Percentiles rank a stretch among this genome's conserved stretches.
These are phyloP conservation scores for Drosophila ananassae DNA, from an alignment of 1,140 invertebrate genomes.

Conservation along the genomic window DNA sequence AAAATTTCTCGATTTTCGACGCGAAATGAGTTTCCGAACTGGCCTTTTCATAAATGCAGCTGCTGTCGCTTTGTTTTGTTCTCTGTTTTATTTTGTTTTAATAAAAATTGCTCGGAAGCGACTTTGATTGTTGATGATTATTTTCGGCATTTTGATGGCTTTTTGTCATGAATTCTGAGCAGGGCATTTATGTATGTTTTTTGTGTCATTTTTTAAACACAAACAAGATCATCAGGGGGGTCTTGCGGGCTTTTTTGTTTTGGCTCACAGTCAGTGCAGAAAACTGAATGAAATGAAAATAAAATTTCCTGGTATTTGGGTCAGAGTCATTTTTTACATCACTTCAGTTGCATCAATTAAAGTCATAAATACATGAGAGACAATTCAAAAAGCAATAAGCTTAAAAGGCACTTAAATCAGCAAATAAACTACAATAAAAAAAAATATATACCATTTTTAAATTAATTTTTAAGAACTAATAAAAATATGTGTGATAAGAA, in stretches of 20 bases:
- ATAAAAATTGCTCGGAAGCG: slow-evolving; percentile 59
- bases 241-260: slow-evolving; percentile 40
- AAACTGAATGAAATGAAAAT: slow-evolving; percentile 48
- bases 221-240: slow-evolving; percentile 19
- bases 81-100: slow-evolving; percentile 25
- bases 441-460: background rate
- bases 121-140: slow-evolving; percentile 66
- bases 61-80: slow-evolving; percentile 59
- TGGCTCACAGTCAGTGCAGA: slow-evolving; percentile 12
- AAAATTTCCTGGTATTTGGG: slow-evolving; percentile 60
- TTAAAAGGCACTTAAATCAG: background rate
- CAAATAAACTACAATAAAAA: background rate
- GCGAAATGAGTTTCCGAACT: slow-evolving; percentile 52
- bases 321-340: slow-evolving; percentile 38
- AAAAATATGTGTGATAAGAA: slow-evolving; percentile 35
- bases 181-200: slow-evolving; percentile 28
- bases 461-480: background rate
- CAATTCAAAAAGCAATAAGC: slow-evolving; percentile 1
- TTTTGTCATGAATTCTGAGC: slow-evolving; percentile 63
- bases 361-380: slow-evolving; percentile 50
- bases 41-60: slow-evolving; percentile 63
- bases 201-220: slow-evolving; percentile 9
- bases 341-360: slow-evolving; percentile 63
- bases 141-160: slow-evolving; percentile 61
- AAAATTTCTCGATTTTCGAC: slow-evolving; percentile 42